Percentiles rank a stretch among this genome's conserved stretches.
These are phyloP conservation scores for Reticulitermes speratus DNA, from an alignment of 1,140 invertebrate species.

Conservation along the genomic window DNA sequence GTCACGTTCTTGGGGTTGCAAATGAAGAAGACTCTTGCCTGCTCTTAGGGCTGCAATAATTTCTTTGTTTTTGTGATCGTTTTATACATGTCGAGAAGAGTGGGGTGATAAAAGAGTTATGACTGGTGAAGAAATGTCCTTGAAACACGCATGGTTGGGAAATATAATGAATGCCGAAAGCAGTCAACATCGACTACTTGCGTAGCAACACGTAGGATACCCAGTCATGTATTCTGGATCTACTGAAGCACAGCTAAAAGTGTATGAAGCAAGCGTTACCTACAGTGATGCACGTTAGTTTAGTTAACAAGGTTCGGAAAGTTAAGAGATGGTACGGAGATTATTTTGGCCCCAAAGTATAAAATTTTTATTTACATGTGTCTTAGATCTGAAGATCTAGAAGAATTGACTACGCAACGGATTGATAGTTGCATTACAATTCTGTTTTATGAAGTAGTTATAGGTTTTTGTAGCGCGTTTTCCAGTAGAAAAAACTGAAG, in stretches of 20 bases:
- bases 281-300: not conserved
- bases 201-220: not conserved
- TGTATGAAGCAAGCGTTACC: not conserved
- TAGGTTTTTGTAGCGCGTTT: too few relatives aligned
- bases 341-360: too few relatives aligned
- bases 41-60: not conserved
- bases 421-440: too few relatives aligned
- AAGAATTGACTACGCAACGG: too few relatives aligned
- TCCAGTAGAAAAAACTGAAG: too few relatives aligned
- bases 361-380: too few relatives aligned
- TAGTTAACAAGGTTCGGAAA: too few relatives aligned
- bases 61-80: not conserved
- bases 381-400: too few relatives aligned
- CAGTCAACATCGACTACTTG: not conserved
- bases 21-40: not conserved
- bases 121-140: slow-evolving; percentile 10
- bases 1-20: not conserved
- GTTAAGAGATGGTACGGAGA: too few relatives aligned
- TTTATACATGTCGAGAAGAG: not conserved
- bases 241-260: not conserved
- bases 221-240: not conserved
- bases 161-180: not conserved
- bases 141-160: not conserved
- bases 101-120: not conserved
- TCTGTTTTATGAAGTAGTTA: too few relatives aligned